Evolutionary conservation across 2,113 vertebrate genomes (phyloP), one percentile per base, ranked within the genome.

Genomic region (Piaya cayana): DNA sequence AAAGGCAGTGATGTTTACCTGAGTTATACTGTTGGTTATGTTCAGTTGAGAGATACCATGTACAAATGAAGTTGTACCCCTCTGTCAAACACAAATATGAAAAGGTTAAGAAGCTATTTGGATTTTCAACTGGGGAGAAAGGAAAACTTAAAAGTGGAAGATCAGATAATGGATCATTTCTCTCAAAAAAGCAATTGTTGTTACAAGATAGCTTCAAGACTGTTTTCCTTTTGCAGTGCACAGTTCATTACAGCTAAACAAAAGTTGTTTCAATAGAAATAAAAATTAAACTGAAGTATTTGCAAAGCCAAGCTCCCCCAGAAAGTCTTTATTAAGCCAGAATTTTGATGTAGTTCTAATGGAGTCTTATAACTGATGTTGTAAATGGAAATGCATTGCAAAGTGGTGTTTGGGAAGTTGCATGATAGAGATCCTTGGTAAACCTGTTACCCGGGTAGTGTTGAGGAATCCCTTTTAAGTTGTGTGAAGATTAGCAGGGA

Each of bases 361-460:
- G 12, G 45, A 65, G 3, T 65, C 63, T 85, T 82, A 26, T 42
- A 83, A 53, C 11, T 92, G 50, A 15, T 30, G 12, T 6, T 92
- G 1, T 53, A 70, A 45, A 68, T 55, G 72, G 64, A 25, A 91
- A 12, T 63, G 30, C 14, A 2, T 72, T 85, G 47, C 15, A 64
- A 6, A 34, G 30, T 68, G 63, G 39, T 62, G 25, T 69, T 60
- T 83, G 55, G 36, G 22, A 86, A 70, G 29, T 76, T 26, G 11
- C 12, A 22, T 0, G 0, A 13, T 9, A 52, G 55, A 55, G 56
- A 17, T 86, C 30, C 14, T 4, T 8, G 1, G 25, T 59, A 83
- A 60, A 42, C 14, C 36, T 76, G 25, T 49, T 21, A 20, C 82
- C 16, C 36, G 23, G 43, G 26, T 25, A 60, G 6, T 22, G 7